phyloP scores from a whole-genome alignment of 30 jellyfish, hydroid and myxozoan genomes.

The Thelohanellus kitauei region DNA sequence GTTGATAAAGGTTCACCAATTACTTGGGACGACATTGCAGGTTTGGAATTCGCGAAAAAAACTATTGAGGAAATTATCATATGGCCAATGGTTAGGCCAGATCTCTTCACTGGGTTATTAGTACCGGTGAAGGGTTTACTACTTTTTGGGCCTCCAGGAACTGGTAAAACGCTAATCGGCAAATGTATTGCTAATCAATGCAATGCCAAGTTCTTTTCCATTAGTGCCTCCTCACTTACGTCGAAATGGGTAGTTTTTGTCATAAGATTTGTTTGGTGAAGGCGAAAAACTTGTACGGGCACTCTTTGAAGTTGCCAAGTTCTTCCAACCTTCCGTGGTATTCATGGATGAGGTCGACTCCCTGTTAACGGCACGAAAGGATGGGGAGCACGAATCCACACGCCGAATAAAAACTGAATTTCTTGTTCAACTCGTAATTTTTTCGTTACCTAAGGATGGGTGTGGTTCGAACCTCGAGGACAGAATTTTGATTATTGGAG shows the following conservation, averaged over 20 bases:
- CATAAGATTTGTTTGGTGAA: constrained; percentile 43
- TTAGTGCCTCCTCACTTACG: constrained; percentile 81
- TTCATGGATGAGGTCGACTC: constrained; percentile 90
- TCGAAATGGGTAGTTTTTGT: constrained; percentile 49
- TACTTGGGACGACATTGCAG: constrained; percentile 87
- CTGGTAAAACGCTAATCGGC: constrained; percentile 90
- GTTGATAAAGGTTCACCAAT: constrained; percentile 71
- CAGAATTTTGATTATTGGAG: constrained; percentile 69
- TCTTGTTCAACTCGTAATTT: constrained; percentile 50
- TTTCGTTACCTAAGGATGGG: constrained; percentile 32
- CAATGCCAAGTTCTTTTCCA: constrained; percentile 69
- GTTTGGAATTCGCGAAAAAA: constrained; percentile 63
- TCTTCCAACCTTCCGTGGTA: constrained; percentile 68
- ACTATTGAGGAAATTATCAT: constrained; percentile 81
- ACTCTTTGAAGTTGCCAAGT: constrained; percentile 62
- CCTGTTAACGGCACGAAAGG: constrained; percentile 55
- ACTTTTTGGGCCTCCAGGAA: constrained; percentile 94
- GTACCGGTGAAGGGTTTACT: constrained; percentile 93
- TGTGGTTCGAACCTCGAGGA: constrained; percentile 47
- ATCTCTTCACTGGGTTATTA: constrained; percentile 53
- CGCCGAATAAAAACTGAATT: constrained; percentile 79
- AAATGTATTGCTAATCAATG: constrained; percentile 96
- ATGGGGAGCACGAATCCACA: constrained; percentile 94
- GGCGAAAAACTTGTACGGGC: constrained; percentile 98
- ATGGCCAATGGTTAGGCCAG: constrained; percentile 99